Evolutionary conservation across 1,140 invertebrate species (phyloP), one percentile per base, ranked within the genome.

Genomic region (Bombus sibiricus): DNA sequence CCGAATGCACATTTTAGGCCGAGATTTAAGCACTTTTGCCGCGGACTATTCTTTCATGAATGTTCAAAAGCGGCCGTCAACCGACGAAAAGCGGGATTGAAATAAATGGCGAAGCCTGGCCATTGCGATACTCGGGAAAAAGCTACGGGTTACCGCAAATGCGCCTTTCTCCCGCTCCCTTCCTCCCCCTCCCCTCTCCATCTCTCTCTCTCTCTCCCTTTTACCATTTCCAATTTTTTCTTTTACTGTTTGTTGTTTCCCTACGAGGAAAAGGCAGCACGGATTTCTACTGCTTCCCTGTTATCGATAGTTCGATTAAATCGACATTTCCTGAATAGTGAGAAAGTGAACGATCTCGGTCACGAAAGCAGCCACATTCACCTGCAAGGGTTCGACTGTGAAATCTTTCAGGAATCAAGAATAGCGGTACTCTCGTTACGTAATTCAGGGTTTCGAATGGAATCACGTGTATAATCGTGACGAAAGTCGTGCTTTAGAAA

Each of bases 31-130:
- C 84, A 82, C 84, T 89, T 89, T 89, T 82, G 74, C 75, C 79
- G 57, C 69, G 34, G 71, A 62, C 87, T 78, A 80, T 89, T 89
- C 83, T 88, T 81, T 59, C 74, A 59, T 59, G 80, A 79, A 82
- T 64, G 87, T 57, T 83, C 69, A 83, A 89, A 89, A 75, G 83
- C 75, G 76, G 47, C 80, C 88, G 57, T 81, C 80, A 86, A 83
- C 80, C 83, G 59, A 47, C 59, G 87, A 68, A 73, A 89, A 80
- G 84, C 87, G 57, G 66, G 84, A 89, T 89, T 76, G 87, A 86
- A 89, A 89, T 89, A 89, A 89, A 89, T 83, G 87, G 83, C 83
- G 68, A 18, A 28, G 39, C n/a, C 57, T 34, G 53, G 9, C 66
- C 25, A 13, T 69, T 43, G 66, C 39, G 8, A 76, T 62, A 32